phyloP scores from a whole-genome alignment of 2,888 invertebrate species.

The Bembecia ichneumoniformis region DNA sequence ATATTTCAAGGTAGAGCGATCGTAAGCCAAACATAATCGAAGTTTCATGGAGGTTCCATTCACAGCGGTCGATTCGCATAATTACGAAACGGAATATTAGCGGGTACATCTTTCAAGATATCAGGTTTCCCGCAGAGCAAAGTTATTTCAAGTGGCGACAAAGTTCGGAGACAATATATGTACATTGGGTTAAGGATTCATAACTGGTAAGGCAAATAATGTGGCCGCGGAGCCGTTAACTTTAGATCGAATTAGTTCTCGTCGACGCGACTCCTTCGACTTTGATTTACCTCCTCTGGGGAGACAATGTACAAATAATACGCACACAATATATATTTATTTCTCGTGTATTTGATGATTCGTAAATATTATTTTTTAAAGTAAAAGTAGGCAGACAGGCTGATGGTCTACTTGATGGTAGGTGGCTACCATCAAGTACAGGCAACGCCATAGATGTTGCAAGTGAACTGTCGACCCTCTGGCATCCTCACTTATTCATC shows the following conservation, averaged over 20 bases:
- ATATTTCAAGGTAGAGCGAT: slow-evolving; percentile 59
- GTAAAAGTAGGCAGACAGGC: no score
- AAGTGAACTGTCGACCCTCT: no score
- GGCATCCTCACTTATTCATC: no score
- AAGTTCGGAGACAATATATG: slow-evolving; percentile 31
- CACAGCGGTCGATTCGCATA: slow-evolving; percentile 36
- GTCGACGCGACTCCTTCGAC: slow-evolving; percentile 38
- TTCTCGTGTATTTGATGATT: no score
- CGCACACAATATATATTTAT: no score
- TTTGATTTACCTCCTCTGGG: slow-evolving; percentile 53
- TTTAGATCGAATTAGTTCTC: slow-evolving; percentile 60
- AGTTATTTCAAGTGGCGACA: slow-evolving; percentile 19
- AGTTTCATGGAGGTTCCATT: slow-evolving; percentile 44
- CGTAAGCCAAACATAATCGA: slow-evolving; percentile 40
- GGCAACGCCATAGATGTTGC: no score
- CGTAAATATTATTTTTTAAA: no score
- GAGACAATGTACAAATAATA: slow-evolving; percentile 22
- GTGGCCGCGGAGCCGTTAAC: slow-evolving; percentile 42
- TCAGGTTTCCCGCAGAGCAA: slow-evolving; percentile 4
- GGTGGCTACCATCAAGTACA: no score
- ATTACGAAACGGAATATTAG: slow-evolving; percentile 21
- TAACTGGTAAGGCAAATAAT: slow-evolving; percentile 54
- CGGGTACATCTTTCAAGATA: slow-evolving; percentile 3
- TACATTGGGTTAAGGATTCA: slow-evolving; percentile 47
- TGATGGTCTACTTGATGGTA: no score